phyloP scores from a whole-genome alignment of 2,797 vertebrate species.

The Leuciscus waleckii region DNA sequence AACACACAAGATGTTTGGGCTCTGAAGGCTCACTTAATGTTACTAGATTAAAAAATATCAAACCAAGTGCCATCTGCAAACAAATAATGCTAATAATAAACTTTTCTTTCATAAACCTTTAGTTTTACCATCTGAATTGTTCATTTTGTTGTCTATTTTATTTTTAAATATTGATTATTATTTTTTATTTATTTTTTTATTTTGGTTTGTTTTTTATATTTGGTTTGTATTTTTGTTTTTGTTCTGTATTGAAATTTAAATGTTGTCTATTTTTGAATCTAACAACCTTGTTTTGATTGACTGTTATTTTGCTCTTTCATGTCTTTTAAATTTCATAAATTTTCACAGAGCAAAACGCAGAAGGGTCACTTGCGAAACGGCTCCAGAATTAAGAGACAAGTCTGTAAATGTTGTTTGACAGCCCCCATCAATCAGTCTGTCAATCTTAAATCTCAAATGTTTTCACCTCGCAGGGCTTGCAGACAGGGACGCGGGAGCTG shows the following conservation, averaged over 20 bases:
- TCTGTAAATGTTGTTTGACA: not conserved
- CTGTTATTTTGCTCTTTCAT: not conserved
- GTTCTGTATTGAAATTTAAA: not conserved
- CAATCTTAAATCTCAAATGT: constrained; percentile 17
- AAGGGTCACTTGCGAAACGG: no score
- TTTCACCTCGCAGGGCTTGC: constrained; percentile 79
- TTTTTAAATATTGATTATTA: not conserved
- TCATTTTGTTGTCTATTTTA: not conserved
- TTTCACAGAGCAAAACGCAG: not conserved
- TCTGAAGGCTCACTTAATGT: not conserved
- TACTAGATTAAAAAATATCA: not conserved
- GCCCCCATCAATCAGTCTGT: constrained; percentile 12
- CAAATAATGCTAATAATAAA: not conserved
- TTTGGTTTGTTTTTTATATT: not conserved
- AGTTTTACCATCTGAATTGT: not conserved
- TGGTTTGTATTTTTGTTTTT: not conserved
- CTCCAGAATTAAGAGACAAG: constrained; percentile 13
- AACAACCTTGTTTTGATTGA: not conserved
- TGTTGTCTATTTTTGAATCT: not conserved
- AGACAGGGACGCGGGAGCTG: constrained; percentile 85
- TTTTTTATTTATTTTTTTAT: not conserved
- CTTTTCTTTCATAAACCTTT: not conserved
- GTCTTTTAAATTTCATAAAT: not conserved
- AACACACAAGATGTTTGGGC: not conserved
- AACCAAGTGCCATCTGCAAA: not conserved